Base-by-base conservation (phyloP, 2,113 vertebrate genomes). In the Hyla sarda region DNA sequence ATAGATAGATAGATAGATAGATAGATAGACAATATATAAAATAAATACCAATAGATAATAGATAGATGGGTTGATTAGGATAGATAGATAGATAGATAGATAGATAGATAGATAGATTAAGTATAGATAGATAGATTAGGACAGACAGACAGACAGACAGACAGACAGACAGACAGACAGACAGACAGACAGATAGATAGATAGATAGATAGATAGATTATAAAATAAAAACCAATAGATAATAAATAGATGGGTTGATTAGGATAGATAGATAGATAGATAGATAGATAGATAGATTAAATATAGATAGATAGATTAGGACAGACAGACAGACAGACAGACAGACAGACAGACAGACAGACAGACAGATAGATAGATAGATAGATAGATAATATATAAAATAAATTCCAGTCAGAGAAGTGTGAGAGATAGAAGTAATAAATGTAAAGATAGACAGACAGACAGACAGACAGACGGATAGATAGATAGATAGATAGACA, bases 1-100 rank as follows among this genome's bases (percentile, higher is more conserved):
- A 5, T 41, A 41, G 41, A 41, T 5, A 8, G 8, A 8, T 41
- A 21, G 6, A 54, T 32, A 32, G 28, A 67, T 3, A 67, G 65
- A 67, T 67, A 67, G 65, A n/a, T n/a, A n/a, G n/a, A n/a, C n/a
- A n/a, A n/a, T n/a, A n/a, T n/a, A n/a, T n/a, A n/a, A n/a, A n/a
- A n/a, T n/a, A n/a, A n/a, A n/a, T n/a, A n/a, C n/a, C n/a, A n/a
- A n/a, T n/a, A n/a, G n/a, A n/a, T n/a, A 5, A 5, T 41, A 41
- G 41, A 41, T 5, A 8, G 8, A 8, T 41, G 13, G 6, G 21
- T 32, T 16, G 28, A 67, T 3, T n/a, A n/a, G 32, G 65, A 67
- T 67, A 67, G 65, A 67, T 67, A 32, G 19, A 37, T 34, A 72
- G 16, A 72, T 72, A 72, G 69, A 72, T 72, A 72, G 69, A 72